Conservation (phyloP, 1,140 invertebrate genomes). For the Lasioglossum baleicum region DNA sequence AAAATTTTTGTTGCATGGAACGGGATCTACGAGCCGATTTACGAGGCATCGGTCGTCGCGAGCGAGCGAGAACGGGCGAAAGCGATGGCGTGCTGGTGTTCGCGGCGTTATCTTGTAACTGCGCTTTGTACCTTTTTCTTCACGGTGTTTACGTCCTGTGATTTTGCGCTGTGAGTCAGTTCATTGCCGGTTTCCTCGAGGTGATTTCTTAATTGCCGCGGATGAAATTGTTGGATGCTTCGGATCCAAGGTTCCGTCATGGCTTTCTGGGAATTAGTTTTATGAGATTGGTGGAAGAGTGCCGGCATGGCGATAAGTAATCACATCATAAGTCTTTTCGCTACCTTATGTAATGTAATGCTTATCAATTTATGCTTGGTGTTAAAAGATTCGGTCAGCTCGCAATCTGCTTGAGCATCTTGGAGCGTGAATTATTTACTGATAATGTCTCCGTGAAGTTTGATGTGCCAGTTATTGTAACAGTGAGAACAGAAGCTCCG, state of each 20-base stretch:
- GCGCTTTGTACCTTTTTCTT: neutral
- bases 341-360: too few relatives aligned
- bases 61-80: neutral
- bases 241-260: conserved; percentile 6
- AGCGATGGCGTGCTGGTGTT: too few relatives aligned
- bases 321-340: neutral
- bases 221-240: neutral
- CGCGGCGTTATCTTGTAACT: neutral
- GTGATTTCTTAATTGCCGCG: conserved; percentile 8
- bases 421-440: too few relatives aligned
- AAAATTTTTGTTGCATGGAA: neutral
- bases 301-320: neutral
- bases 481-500: too few relatives aligned
- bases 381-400: too few relatives aligned
- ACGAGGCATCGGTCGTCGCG: conserved; percentile 1
- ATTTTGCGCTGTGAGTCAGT: conserved; percentile 12
- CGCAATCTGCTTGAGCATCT: too few relatives aligned
- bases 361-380: too few relatives aligned
- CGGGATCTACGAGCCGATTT: neutral
- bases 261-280: neutral
- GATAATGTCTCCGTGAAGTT: too few relatives aligned
- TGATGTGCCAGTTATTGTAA: too few relatives aligned
- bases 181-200: conserved; percentile 10
- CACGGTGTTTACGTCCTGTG: neutral
- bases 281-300: neutral